These are phyloP conservation scores for Leptopilina drosophilae DNA, from an alignment of 2,888 invertebrate species.

Conservation along the genomic window DNA sequence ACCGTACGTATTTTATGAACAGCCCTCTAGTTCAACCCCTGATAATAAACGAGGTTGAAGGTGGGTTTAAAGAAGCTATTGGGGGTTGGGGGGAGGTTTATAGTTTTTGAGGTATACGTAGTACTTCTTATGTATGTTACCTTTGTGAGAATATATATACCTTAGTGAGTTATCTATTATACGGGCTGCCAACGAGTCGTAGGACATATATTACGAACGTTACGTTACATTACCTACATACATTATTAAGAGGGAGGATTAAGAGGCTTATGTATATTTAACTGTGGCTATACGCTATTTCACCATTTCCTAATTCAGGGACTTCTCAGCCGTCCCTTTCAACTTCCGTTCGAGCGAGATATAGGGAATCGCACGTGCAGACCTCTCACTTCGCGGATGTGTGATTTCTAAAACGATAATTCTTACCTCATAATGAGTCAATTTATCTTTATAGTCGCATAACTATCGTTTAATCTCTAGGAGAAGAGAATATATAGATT, in stretches of 20 bases:
- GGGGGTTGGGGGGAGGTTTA: too few species aligned
- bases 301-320: conserved; percentile 60
- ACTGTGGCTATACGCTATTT: conserved; percentile 53
- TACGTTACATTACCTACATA: conserved; percentile 61
- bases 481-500: neutral
- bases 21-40: too few species aligned
- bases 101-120: too few species aligned
- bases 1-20: too few species aligned
- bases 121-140: too few species aligned
- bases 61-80: too few species aligned
- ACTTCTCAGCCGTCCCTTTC: conserved; percentile 49
- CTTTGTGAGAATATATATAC: too few species aligned
- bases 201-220: conserved; percentile 56
- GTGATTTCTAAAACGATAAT: conserved; percentile 40
- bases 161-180: conserved; percentile 53
- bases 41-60: too few species aligned
- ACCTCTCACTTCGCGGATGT: conserved; percentile 43
- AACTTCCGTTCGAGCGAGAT: conserved; percentile 36
- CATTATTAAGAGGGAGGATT: conserved; percentile 57
- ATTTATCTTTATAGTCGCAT: conserved; percentile 9
- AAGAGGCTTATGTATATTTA: conserved; percentile 56
- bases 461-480: conserved; percentile 2
- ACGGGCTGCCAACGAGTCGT: conserved; percentile 54
- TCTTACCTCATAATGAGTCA: conserved; percentile 38
- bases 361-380: conserved; percentile 56